A percentile compares a stretch with the other conserved stretches of the same genome.
Conservation (phyloP, 2,113 vertebrate species). For the Lathamus discolor region DNA sequence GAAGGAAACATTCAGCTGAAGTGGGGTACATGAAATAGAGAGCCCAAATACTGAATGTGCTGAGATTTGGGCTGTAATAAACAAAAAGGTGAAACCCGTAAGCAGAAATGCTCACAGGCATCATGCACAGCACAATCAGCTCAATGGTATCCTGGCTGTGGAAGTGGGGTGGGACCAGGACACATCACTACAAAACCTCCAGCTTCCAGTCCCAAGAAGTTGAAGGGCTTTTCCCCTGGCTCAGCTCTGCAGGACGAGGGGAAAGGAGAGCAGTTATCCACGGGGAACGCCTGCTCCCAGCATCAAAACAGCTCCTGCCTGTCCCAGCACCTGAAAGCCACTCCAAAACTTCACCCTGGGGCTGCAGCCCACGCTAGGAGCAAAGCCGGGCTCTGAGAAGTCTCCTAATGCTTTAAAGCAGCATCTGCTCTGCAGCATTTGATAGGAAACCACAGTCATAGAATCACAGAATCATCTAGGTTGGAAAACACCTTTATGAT, state of each 20-base stretch:
- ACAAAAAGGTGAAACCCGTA: background rate
- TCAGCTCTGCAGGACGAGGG: background rate
- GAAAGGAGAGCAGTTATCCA: background rate
- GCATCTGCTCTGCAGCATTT: background rate
- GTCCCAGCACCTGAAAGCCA: background rate
- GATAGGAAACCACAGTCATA: background rate
- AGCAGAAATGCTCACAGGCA: background rate
- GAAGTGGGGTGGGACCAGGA: background rate
- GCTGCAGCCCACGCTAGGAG: background rate
- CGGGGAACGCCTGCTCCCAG: background rate
- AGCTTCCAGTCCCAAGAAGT: background rate
- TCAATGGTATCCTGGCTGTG: background rate
- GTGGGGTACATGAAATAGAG: rapidly evolving
- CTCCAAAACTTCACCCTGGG: background rate
- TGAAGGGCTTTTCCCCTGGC: background rate
- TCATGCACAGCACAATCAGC: background rate
- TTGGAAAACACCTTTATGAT: background rate
- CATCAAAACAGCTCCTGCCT: background rate
- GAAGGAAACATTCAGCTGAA: background rate
- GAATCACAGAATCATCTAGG: background rate
- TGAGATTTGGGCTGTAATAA: background rate
- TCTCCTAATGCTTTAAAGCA: background rate
- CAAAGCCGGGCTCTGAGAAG: background rate
- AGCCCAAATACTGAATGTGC: background rate
- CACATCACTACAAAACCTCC: background rate